Percentiles rank a stretch among this genome's conserved stretches.
Conservation (phyloP, 2,797 vertebrate genomes). For the Pelodytes ibericus region DNA sequence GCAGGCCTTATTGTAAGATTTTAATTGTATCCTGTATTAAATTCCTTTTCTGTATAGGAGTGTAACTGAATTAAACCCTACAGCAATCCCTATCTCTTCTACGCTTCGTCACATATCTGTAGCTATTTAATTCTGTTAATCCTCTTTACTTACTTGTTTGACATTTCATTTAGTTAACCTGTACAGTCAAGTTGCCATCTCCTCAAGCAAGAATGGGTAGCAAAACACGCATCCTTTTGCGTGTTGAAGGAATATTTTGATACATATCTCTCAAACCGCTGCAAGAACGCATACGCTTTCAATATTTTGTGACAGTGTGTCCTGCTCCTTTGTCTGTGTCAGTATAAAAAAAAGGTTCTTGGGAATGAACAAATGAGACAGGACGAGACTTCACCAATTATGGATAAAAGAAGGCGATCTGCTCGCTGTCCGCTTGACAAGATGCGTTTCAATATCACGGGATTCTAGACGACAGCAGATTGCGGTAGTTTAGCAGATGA, state of each 20-base stretch:
- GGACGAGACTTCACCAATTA: constrained; percentile 85
- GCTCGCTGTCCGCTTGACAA: constrained; percentile 84
- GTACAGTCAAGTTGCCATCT: constrained; percentile 46
- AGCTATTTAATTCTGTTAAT: constrained; percentile 18
- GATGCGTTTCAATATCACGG: constrained; percentile 85
- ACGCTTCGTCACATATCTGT: constrained; percentile 8
- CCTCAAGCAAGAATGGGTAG: not conserved
- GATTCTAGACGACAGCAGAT: constrained; percentile 77
- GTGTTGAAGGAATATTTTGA: constrained; percentile 71
- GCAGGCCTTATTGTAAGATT: not conserved
- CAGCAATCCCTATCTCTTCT: constrained; percentile 9
- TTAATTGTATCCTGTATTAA: constrained; percentile 23
- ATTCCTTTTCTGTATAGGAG: constrained; percentile 10
- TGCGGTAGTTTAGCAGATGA: constrained; percentile 80
- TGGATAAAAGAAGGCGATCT: constrained; percentile 81
- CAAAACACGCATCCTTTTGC: constrained; percentile 17
- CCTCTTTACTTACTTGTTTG: constrained; percentile 64
- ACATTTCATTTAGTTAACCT: constrained; percentile 45
- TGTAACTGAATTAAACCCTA: constrained; percentile 25
- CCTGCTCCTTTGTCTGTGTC: constrained; percentile 80
- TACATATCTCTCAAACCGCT: constrained; percentile 78
- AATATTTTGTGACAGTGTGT: constrained; percentile 77
- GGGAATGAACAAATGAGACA: constrained; percentile 79
- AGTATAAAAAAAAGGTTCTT: constrained; percentile 74
- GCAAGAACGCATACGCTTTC: constrained; percentile 68